Evolutionary conservation across 2,888 invertebrate genomes (phyloP).

Genomic region (Cheilosia variabilis): DNA sequence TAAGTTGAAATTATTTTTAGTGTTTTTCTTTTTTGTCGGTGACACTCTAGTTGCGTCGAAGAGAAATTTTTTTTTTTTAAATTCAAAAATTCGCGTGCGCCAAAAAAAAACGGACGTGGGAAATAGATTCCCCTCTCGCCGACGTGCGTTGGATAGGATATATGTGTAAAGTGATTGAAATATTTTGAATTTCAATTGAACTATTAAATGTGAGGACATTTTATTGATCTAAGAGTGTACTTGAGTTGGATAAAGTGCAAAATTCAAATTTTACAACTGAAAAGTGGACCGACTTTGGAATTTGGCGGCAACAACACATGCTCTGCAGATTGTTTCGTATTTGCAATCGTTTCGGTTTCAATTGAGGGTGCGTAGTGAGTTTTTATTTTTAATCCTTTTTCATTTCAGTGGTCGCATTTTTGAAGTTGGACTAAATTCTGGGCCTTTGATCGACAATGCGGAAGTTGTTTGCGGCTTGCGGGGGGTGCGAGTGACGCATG

Average conservation of each 20-base stretch:
- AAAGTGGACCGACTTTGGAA: conserved; percentile 19
- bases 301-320: conserved; percentile 52
- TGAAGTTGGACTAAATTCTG: conserved; percentile 46
- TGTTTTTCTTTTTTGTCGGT: conserved; percentile 43
- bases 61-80: not conserved
- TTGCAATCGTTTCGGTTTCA: conserved; percentile 27
- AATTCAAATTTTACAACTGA: conserved; percentile 30
- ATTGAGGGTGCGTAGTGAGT: conserved; percentile 53
- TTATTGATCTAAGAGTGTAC: conserved; percentile 48
- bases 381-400: conserved; percentile 7
- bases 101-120: conserved; percentile 41
- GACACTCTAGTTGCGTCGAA: conserved; percentile 23
- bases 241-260: conserved; percentile 11
- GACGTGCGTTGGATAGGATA: conserved; percentile 27
- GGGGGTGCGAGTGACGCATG: conserved; percentile 28
- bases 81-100: conserved; percentile 38
- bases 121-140: conserved; percentile 59
- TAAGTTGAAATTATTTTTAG: conserved; percentile 54
- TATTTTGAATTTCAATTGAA: conserved; percentile 36
- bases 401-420: conserved; percentile 61
- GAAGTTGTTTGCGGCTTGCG: conserved; percentile 21
- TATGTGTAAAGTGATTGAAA: conserved; percentile 11
- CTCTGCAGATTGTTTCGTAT: conserved; percentile 53
- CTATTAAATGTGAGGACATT: conserved; percentile 20
- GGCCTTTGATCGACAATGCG: conserved; percentile 61